Evolutionary conservation across 2,888 invertebrate species (phyloP).

Genomic region (Blera fallax): DNA sequence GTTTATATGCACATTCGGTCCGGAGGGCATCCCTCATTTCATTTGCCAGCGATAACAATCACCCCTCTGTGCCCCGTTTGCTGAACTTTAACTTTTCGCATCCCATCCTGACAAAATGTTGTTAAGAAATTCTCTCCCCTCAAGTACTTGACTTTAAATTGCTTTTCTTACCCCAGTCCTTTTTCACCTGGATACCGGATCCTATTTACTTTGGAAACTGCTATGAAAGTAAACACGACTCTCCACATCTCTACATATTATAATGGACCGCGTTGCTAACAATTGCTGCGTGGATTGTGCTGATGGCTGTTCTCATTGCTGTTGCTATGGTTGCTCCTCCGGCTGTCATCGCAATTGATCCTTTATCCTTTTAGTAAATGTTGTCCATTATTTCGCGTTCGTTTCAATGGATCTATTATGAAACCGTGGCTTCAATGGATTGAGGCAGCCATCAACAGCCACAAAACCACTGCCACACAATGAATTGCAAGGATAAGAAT

Average conservation of each 20-base stretch:
- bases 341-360: constrained; percentile 61
- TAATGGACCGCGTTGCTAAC: constrained; percentile 23
- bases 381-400: constrained; percentile 50
- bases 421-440: neutral
- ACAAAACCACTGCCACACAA: constrained; percentile 50
- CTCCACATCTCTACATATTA: constrained; percentile 19
- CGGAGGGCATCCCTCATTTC: constrained; percentile 56
- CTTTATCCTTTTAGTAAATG: constrained; percentile 44
- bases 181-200: constrained; percentile 35
- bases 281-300: neutral
- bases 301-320: neutral
- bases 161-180: constrained; percentile 22
- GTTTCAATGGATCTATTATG: constrained; percentile 30
- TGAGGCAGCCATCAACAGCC: constrained; percentile 21
- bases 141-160: constrained; percentile 48
- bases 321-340: neutral
- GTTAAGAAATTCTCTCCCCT: neutral
- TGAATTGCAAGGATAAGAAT: constrained; percentile 25
- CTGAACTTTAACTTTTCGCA: constrained; percentile 47
- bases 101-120: neutral
- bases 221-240: constrained; percentile 31
- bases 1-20: constrained; percentile 1
- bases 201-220: constrained; percentile 39
- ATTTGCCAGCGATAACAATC: constrained; percentile 53
- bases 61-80: constrained; percentile 21